Evolutionary conservation across 2,113 vertebrate species (phyloP).

Genomic region (Sardina pilchardus): DNA sequence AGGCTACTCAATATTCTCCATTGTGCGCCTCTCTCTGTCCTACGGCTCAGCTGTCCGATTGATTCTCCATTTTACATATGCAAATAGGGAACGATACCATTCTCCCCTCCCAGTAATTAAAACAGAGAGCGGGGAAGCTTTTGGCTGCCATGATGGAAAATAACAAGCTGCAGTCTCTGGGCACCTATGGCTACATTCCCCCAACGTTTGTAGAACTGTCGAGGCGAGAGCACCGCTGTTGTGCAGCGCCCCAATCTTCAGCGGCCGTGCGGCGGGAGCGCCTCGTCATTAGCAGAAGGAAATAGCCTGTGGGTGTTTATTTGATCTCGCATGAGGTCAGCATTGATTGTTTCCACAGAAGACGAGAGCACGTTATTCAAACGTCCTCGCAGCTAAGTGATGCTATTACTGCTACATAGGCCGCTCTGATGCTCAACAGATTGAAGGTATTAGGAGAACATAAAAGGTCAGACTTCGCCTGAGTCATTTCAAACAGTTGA

Average conservation of each 20-base stretch:
- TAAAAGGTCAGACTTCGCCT: slow-evolving; percentile 51
- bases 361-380: slow-evolving; percentile 28
- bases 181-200: slow-evolving; percentile 63
- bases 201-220: slow-evolving; percentile 47
- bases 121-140: slow-evolving; percentile 68
- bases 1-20: not conserved
- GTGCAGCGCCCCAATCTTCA: not conserved
- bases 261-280: not conserved
- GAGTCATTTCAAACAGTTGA: not conserved
- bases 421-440: slow-evolving; percentile 18
- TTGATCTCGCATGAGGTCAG: slow-evolving; percentile 61
- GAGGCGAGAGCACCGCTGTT: slow-evolving; percentile 57
- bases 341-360: slow-evolving; percentile 57
- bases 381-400: slow-evolving; percentile 33
- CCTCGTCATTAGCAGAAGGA: slow-evolving; percentile 59
- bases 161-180: slow-evolving; percentile 71
- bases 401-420: slow-evolving; percentile 7
- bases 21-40: not conserved
- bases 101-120: slow-evolving; percentile 64
- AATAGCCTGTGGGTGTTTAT: slow-evolving; percentile 61
- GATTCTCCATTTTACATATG: not conserved
- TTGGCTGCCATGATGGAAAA: slow-evolving; percentile 62
- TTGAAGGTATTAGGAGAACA: slow-evolving; percentile 50
- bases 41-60: not conserved
- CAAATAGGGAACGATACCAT: slow-evolving; percentile 56